Evolutionary conservation across 2,113 vertebrate species (phyloP).

Genomic region (Thalassarche chlororhynchos): DNA sequence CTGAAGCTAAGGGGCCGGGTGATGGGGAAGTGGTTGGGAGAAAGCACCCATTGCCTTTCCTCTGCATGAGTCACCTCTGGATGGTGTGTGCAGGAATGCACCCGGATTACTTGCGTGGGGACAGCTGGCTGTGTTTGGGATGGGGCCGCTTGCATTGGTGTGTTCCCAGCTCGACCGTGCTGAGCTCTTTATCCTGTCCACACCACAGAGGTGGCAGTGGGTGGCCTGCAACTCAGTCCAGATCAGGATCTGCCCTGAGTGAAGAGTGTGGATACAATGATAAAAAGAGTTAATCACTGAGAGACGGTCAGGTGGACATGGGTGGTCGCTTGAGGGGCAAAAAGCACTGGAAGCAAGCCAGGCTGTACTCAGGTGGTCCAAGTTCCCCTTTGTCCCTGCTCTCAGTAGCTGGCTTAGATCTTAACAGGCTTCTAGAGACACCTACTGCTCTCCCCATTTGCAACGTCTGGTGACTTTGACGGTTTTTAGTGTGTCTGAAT

Average conservation of each 20-base stretch:
- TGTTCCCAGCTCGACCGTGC: not conserved
- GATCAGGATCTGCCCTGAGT: not conserved
- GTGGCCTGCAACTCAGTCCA: not conserved
- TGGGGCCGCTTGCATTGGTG: not conserved
- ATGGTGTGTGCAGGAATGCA: not conserved
- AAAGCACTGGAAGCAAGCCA: not conserved
- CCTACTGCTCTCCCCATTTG: not conserved
- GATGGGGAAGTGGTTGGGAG: not conserved
- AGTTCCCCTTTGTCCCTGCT: not conserved
- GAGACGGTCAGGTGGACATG: not conserved
- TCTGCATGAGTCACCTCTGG: not conserved
- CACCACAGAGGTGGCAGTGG: not conserved
- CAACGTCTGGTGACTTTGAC: not conserved
- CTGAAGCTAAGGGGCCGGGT: not conserved
- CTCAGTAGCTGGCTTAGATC: not conserved
- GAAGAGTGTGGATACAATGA: not conserved
- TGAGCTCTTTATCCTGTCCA: not conserved
- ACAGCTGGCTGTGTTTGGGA: not conserved
- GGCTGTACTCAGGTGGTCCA: not conserved
- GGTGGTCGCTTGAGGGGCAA: not conserved
- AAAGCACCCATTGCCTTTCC: not conserved
- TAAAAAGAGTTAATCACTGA: not conserved
- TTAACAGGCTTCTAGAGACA: not conserved
- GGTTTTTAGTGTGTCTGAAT: not conserved
- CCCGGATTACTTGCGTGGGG: not conserved